A percentile compares a stretch with the other conserved stretches of the same genome.
These are phyloP conservation scores for Boloria euphrosyne DNA, from an alignment of 2,888 invertebrate genomes.

Conservation along the genomic window DNA sequence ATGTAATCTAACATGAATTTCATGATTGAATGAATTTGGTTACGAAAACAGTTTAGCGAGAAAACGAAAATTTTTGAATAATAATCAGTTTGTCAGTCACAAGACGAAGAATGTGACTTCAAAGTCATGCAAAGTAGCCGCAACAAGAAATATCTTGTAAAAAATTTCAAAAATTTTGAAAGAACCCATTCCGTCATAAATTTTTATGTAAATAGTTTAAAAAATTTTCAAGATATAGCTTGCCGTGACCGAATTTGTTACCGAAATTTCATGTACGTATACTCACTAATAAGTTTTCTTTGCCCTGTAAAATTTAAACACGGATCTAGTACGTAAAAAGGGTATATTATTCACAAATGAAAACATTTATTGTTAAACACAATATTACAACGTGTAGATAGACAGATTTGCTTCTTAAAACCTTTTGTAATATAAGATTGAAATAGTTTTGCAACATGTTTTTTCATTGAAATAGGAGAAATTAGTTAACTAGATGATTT, in stretches of 20 bases:
- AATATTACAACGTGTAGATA: constrained; percentile 29
- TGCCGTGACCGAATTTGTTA: constrained; percentile 56
- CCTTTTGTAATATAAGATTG: constrained; percentile 22
- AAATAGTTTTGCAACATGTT: constrained; percentile 25
- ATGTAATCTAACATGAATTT: too few relatives aligned
- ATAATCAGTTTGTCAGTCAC: constrained; percentile 26
- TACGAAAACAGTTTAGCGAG: constrained; percentile 29
- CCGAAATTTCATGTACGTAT: constrained; percentile 57
- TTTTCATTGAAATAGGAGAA: background rate
- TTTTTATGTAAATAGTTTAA: background rate
- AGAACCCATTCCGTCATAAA: background rate
- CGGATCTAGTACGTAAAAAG: constrained; percentile 65
- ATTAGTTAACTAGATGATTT: too few relatives aligned
- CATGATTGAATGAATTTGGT: constrained; percentile 17
- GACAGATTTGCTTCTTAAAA: constrained; percentile 34
- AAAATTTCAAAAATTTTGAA: background rate
- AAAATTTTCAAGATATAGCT: constrained; percentile 21
- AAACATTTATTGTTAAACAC: constrained; percentile 39
- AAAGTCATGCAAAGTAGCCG: constrained; percentile 35
- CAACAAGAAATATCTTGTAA: constrained; percentile 31
- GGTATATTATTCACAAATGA: constrained; percentile 69
- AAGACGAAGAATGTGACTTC: constrained; percentile 28
- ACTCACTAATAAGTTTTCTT: constrained; percentile 82
- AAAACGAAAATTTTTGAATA: constrained; percentile 29
- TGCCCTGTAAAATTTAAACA: constrained; percentile 79